Base-by-base conservation (phyloP, 2,113 vertebrate species). In the Hirundichthys speculiger region DNA sequence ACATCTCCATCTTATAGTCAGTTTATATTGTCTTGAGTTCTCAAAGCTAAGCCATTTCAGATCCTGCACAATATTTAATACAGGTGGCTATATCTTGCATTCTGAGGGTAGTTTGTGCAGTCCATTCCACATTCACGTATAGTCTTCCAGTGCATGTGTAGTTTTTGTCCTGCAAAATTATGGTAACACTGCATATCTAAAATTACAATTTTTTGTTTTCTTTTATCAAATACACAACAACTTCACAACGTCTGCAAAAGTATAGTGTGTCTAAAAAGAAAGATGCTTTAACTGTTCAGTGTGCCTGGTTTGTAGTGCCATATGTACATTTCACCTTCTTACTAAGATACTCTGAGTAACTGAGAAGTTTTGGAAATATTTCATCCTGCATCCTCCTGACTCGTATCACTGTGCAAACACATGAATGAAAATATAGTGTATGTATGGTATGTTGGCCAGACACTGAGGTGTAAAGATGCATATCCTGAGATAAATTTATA, bases 381-480 rank as follows among this genome's bases (percentile, higher is more conserved):
- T 72, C 30, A 48, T 0, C 15, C 22, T 20, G 13, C 16, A 16
- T 52, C 30, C 47, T 13, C 16, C 3, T 5, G 55, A 41, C 22
- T 55, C 51, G 15, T 0, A n/a, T 55, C 45, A 45, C 5, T 42
- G 16, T 34, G 25, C 24, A 56, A 55, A 68, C 14, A 73, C 45
- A 69, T 58, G 51, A 72, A 64, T 66, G 49, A 50, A 59, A 41
- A 72, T 72, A 67, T 49, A 69, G 24, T 40, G 12, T 63, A 16
- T 20, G n/a, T 47, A 58, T 19, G 24, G 22, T 40, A 19, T 50
- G 42, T 62, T 81, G 65, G 63, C 74, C 58, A 53, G 79, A 74
- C 83, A 82, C 54, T 3, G 16, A 79, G 65, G 83, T 19, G 73
- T 70, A 83, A 80, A 70, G 77, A 67, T 77, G 63, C 30, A 41